These are phyloP conservation scores for Tauraco erythrolophus DNA, from an alignment of 2,113 vertebrate species.

Conservation along the genomic window DNA sequence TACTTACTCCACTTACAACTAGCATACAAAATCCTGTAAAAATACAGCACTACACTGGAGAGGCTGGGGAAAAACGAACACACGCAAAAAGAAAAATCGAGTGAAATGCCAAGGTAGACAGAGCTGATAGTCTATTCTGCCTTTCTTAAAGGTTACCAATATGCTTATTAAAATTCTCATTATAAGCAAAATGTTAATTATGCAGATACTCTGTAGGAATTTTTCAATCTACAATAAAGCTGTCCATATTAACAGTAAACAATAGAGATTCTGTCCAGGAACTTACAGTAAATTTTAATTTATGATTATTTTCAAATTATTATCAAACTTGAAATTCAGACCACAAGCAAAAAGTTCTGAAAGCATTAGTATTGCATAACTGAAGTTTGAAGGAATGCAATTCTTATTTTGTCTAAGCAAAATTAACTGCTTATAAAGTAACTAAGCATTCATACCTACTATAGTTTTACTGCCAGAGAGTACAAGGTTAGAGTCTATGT, in stretches of 20 bases:
- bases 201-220: not conserved
- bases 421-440: not conserved
- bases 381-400: not conserved
- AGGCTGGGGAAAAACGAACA: not conserved
- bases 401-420: not conserved
- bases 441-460: not conserved
- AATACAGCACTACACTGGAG: not conserved
- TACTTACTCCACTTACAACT: not conserved
- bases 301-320: not conserved
- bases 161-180: not conserved
- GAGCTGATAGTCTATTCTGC: not conserved
- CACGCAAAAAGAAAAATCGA: not conserved
- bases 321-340: not conserved
- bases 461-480: not conserved
- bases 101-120: not conserved
- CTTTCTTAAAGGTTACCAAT: not conserved
- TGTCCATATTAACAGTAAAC: not conserved
- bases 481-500: not conserved
- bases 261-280: not conserved
- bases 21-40: not conserved
- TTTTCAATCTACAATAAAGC: not conserved
- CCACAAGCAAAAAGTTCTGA: not conserved
- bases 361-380: not conserved
- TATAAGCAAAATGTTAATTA: not conserved
- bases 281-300: not conserved